Evolutionary conservation across 35 echinoderm and acorn worm genomes (phyloP).

Genomic region (Ophioderma brevispina): DNA sequence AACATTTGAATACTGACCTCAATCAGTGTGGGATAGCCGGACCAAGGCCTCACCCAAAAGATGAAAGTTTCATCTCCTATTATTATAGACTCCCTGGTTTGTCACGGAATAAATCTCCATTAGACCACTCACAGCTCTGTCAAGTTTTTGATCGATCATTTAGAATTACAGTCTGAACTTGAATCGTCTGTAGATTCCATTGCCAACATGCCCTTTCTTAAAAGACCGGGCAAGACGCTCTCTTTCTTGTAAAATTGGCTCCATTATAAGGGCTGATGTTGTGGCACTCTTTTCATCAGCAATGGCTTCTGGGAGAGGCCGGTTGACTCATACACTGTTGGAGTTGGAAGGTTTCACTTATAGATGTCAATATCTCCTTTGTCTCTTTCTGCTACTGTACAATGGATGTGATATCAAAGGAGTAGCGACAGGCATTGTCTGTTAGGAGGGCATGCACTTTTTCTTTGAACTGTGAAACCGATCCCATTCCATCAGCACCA

Average conservation of each 20-base stretch:
- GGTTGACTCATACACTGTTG: background rate
- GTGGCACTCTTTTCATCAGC: constrained; percentile 46
- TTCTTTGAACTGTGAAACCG: constrained; percentile 11
- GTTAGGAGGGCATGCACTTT: constrained; percentile 13
- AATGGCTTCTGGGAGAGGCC: constrained; percentile 39
- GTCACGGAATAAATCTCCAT: too few species aligned
- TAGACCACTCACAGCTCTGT: constrained; percentile 15
- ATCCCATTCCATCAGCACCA: constrained; percentile 58
- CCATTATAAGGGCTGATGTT: background rate
- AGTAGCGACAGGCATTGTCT: constrained; percentile 54
- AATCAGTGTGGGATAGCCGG: too few species aligned
- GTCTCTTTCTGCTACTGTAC: constrained; percentile 11
- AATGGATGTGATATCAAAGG: constrained; percentile 36
- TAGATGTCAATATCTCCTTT: background rate
- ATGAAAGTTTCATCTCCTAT: too few species aligned
- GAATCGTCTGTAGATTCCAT: constrained; percentile 21
- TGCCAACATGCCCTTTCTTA: background rate
- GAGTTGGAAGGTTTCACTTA: too few species aligned
- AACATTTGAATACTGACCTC: too few species aligned
- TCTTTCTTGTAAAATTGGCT: constrained; percentile 16
- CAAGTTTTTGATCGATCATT: constrained; percentile 66
- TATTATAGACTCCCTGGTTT: too few species aligned
- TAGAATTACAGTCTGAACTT: constrained; percentile 7
- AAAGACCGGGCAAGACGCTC: background rate
- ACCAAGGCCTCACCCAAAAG: too few species aligned